Evolutionary conservation across 2,888 invertebrate species (phyloP), one percentile per base, ranked within the genome.

Genomic region (Lasioglossum marginatum): DNA sequence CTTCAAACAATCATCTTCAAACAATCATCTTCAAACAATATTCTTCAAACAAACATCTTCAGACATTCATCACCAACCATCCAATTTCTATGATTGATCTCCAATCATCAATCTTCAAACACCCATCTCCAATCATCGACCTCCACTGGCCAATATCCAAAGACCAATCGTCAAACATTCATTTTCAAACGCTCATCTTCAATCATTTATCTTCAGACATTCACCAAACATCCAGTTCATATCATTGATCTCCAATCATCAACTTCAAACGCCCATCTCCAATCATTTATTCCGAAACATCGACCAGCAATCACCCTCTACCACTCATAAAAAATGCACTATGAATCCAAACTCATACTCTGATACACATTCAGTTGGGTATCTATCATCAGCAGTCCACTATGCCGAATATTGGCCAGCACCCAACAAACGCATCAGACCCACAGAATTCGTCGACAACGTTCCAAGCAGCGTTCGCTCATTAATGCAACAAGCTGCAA

Each of bases 11-110:
- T 34, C 12, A 10, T 40, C 40, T 3, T 2, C 34, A 34, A 68
- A 48, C 48, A 48, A 1, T 5, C 48, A 19, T 10, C 37, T 19
- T 37, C 37, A 10, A 34, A 34, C 37, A 31, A n/a, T n/a, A n/a
- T n/a, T 10, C 37, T 19, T 37, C 37, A 31, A 31, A 31, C 31
- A 19, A 0, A 19, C 3, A 14, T 31, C 6, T 19, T 48, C 37
- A 10, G 0, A 0, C 8, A 68, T 23, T 12, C 1, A 57, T n/a
- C 0, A 0, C 14, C 27, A 27, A 14, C 1, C n/a, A n/a, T 27
- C n/a, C n/a, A 4, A 0, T 3, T 57, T 1, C 0, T 1, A 57
- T 4, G 10, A 12, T 57, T 10, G 4, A 57, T 1, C 3, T n/a
- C 1, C 68, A 23, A 68, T 6, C 19, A 23, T 23, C 19, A 68